These are phyloP conservation scores for Xylocopa sonorina DNA, from an alignment of 1,140 invertebrate species.

Conservation along the genomic window DNA sequence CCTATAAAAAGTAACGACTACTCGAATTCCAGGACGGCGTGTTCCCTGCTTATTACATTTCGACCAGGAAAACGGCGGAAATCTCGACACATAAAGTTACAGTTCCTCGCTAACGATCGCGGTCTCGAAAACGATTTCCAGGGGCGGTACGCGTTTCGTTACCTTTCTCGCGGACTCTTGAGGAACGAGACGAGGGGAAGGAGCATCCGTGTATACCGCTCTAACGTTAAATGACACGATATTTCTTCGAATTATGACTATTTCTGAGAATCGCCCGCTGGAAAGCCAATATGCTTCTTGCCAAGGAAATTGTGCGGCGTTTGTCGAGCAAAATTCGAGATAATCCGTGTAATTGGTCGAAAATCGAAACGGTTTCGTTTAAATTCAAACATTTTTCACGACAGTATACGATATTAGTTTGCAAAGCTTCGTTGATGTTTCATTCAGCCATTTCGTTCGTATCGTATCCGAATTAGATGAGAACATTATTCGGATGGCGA, in stretches of 20 bases:
- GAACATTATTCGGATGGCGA: no score
- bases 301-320: no score
- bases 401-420: background rate
- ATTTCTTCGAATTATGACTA: slow-evolving; percentile 12
- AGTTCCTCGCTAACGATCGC: slow-evolving; percentile 45
- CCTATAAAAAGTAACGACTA: slow-evolving; percentile 55
- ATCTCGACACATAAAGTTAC: slow-evolving; percentile 49
- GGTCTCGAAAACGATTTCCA: slow-evolving; percentile 30
- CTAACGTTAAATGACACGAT: background rate
- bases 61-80: background rate
- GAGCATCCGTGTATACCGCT: background rate
- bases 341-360: no score
- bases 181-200: background rate
- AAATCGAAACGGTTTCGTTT: background rate
- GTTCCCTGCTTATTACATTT: slow-evolving; percentile 44
- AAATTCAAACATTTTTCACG: no score
- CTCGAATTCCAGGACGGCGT: slow-evolving; percentile 25
- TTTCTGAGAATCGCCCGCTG: background rate
- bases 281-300: background rate
- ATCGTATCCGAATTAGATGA: no score
- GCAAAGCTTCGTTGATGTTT: background rate
- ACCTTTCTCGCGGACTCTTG: slow-evolving; percentile 28
- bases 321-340: background rate
- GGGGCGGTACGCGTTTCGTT: background rate
- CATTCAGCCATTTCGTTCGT: no score